Percentiles rank a stretch among this genome's conserved stretches.
Evolutionary conservation across 1,140 invertebrate genomes (phyloP).

Genomic region (Tetraneura akinire): DNA sequence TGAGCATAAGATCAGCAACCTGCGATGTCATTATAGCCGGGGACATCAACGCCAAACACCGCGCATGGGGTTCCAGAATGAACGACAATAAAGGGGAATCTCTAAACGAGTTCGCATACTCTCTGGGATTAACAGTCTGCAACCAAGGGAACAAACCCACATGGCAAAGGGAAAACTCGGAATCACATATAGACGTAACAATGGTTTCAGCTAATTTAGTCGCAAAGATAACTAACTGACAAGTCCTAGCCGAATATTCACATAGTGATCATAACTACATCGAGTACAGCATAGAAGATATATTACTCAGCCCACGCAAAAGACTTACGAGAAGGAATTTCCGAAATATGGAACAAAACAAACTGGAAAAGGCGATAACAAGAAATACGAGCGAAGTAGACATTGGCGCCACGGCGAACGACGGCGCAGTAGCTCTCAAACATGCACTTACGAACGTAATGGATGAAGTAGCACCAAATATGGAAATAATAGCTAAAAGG

Average conservation of each 20-base stretch:
- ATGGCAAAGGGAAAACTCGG: background rate
- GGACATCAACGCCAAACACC: conserved; percentile 10
- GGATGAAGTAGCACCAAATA: background rate
- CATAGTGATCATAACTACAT: background rate
- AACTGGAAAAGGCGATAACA: too few species aligned
- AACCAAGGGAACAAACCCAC: background rate
- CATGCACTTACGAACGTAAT: background rate
- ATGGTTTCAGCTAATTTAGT: background rate
- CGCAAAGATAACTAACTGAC: background rate
- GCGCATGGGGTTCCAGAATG: background rate
- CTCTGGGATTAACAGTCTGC: background rate
- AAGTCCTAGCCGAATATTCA: background rate
- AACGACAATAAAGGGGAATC: background rate
- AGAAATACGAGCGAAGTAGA: background rate
- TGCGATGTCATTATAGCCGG: background rate
- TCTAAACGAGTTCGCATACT: background rate
- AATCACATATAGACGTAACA: background rate
- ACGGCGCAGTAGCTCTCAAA: background rate
- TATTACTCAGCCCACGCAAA: background rate
- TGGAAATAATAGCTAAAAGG: background rate
- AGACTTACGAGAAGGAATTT: background rate
- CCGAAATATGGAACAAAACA: background rate
- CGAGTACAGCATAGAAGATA: background rate
- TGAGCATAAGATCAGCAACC: background rate
- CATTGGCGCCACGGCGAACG: background rate